Base-by-base conservation (phyloP, 1,140 invertebrate species). In the Neuroterus valhalla region DNA sequence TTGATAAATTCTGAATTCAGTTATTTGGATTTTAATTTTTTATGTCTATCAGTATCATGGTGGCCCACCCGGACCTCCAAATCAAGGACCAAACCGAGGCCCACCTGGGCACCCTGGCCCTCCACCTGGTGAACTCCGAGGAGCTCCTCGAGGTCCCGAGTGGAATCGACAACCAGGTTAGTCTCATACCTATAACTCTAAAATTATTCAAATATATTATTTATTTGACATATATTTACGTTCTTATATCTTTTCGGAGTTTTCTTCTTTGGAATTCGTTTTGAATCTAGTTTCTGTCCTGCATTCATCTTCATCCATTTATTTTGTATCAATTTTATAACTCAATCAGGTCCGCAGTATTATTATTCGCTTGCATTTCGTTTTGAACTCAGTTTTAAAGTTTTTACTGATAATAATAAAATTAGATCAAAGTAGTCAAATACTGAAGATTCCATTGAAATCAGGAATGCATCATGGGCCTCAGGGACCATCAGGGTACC, bases 111-210 rank as follows among this genome's bases (percentile, higher is more conserved):
- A 90, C 77, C 89, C 90, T 50, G 89, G 90, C 66, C 90, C 88
- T 42, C 91, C 89, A 74, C 87, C 89, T 21, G 90, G 90, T 43
- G 92, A 93, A 84, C 91, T 91, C 12, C 84, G 93, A 77, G 92
- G 91, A 74, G 92, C 91, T 43, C 92, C 92, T 43, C 93, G 92
- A 26, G 88, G 88, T 17, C 93, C 93, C 14, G 95, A 96, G 82
- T 96, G 95, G 95, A 95, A 94, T 84, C 89, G 94, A 81, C 94
- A 94, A 67, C 95, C 94, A 76, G 90, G 90, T 90, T 82, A 75
- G 44, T 73, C 1, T 6, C 23, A 6, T 55, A 11, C n/a, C 21
- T 11, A 55, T 21, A 17, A 17, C 10, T 50, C 19, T 50, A 17
- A n/a, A 38, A 38, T 38, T 5, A 38, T 38, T 38, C 31, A 38